Evolutionary conservation across 1,140 invertebrate genomes (phyloP), one percentile per base, ranked within the genome.

Genomic region (Diprion similis): DNA sequence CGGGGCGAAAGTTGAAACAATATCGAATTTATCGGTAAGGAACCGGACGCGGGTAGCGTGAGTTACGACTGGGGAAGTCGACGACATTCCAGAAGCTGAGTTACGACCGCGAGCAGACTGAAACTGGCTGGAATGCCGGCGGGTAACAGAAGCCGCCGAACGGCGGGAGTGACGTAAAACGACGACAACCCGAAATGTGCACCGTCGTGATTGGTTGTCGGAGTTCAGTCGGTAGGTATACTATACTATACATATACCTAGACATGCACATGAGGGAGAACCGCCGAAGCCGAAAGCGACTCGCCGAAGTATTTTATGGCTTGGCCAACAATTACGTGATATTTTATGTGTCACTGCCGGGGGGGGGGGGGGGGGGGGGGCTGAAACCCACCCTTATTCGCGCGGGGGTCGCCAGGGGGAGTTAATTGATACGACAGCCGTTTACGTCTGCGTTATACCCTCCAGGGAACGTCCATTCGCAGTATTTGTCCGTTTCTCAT

Each of bases 1-100:
- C 80, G 77, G 76, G 73, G 71, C 77, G 76, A 82, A 83, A 83
- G 83, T 84, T 84, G 80, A 84, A 84, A 84, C 83, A 84, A 84
- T 84, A 83, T 83, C 82, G 80, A 82, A 83, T 82, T 84, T 84
- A 84, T 84, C 77, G 82, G 75, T 45, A 76, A 76, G 77, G 70
- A 78, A 77, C 74, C 78, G 78, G 79, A 79, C 78, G 76, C 66
- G 75, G 78, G 51, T 75, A 74, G 70, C 64, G 77, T 81, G 78
- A 81, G 70, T 81, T 79, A 81, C 76, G 80, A 79, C 46, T 17
- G 24, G 46, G 71, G 70, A 73, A 78, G 73, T 78, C 78, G 78
- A 79, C 78, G 77, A 80, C 77, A 81, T 80, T 81, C 78, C 75
- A 69, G 64, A 77, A 75, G 78, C 79, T 80, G 79, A 80, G 77